Base-by-base conservation (phyloP, 64 coral and sea anemone species). In the Montipora foliosa region DNA sequence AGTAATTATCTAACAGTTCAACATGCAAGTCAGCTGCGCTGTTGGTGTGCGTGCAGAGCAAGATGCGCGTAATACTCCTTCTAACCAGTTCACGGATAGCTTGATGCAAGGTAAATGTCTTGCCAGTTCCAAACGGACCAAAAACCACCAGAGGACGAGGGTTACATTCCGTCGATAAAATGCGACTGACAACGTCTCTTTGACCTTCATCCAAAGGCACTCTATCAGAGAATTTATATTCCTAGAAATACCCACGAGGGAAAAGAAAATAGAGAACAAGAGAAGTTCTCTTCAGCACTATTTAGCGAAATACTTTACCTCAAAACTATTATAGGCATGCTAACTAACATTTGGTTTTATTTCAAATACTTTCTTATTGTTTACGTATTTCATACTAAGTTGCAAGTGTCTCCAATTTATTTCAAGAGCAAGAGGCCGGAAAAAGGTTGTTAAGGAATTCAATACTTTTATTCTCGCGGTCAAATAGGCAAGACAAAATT, bases 121-220 rank as follows among this genome's bases (percentile, higher is more conserved):
- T 98, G 45, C 96, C 96, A 82, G 96, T 98, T 8, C 96, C 96
- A 92, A 98, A 98, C 8, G 96, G 96, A 64, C 96, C 96, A 73
- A 98, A 98, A 1, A 98, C 93, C 50, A 98, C 96, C 2, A 98
- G 62, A 2, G 96, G 96, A 4, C 93, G 77, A 46, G 87, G 89
- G 44, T 14, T 4, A 14, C 53, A 61, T 5, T 37, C 69, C 6
- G 71, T 59, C 7, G 88, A 49, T 58, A 71, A 59, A 60, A 98
- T 92, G 19, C 83, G 52, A 13, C 68, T 51, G 15, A 98, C 80
- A 8, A 98, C 93, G 12, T 92, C 80, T 50, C 57, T 79, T 17
- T 98, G 96, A 49, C 76, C 90, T 1, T 1, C 20, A 14, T 98
- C 93, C 20, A 98, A 47, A 55, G 49, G 75, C 62, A 91, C 45